Conservation (phyloP, 2,797 vertebrate genomes). For the Rhinella marina region DNA sequence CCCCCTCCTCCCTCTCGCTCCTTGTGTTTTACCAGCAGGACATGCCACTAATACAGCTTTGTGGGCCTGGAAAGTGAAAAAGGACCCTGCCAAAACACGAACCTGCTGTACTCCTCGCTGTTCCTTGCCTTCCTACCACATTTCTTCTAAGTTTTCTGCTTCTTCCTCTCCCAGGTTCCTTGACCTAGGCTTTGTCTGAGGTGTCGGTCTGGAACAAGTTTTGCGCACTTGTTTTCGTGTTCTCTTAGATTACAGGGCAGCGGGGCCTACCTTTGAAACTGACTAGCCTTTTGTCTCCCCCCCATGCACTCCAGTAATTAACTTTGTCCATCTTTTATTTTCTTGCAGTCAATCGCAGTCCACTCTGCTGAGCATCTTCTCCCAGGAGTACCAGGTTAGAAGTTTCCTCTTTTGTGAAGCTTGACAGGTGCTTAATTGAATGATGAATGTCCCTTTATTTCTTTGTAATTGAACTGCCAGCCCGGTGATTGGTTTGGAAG, state of each 20-base stretch:
- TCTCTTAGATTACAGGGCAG: slow-evolving; percentile 99
- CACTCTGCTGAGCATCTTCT: slow-evolving; percentile 99
- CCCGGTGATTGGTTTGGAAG: slow-evolving; percentile 99
- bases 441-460: slow-evolving; percentile 99
- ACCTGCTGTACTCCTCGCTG: slow-evolving; percentile 69
- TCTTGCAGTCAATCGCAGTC: slow-evolving; percentile 99
- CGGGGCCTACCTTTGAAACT: slow-evolving; percentile 94
- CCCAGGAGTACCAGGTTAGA: slow-evolving; percentile 99
- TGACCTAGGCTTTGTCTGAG: slow-evolving; percentile 92
- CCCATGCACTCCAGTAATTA: slow-evolving; percentile 99
- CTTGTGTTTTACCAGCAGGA: slow-evolving; percentile 66
- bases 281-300: slow-evolving; percentile 94
- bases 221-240: slow-evolving; percentile 99
- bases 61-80: slow-evolving; percentile 66
- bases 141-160: slow-evolving; percentile 24
- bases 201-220: slow-evolving; percentile 99
- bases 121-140: slow-evolving; percentile 50
- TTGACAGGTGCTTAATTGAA: slow-evolving; percentile 99
- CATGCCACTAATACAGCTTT: slow-evolving; percentile 65
- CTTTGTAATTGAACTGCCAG: slow-evolving; percentile 99
- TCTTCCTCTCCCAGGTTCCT: slow-evolving; percentile 71
- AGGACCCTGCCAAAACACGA: slow-evolving; percentile 66
- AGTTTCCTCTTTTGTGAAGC: slow-evolving; percentile 99
- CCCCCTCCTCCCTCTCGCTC: slow-evolving; percentile 59
- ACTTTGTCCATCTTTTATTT: slow-evolving; percentile 99